Evolutionary conservation across 2,113 vertebrate genomes (phyloP).

Genomic region (Pedetes capensis): DNA sequence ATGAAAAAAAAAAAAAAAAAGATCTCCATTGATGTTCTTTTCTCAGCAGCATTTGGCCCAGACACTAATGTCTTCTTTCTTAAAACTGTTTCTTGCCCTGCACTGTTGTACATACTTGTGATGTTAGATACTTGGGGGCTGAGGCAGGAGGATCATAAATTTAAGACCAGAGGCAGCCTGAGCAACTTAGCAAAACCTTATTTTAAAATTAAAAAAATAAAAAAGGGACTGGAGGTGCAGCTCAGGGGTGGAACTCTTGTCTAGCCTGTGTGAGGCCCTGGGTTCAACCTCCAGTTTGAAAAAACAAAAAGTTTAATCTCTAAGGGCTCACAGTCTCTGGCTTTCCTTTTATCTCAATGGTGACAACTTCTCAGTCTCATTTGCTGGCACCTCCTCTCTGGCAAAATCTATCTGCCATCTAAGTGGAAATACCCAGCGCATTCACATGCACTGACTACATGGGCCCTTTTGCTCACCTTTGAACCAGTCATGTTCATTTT

Average conservation of each 20-base stretch:
- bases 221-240: too few relatives aligned
- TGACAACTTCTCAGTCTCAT: background rate
- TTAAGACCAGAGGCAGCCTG: too few relatives aligned
- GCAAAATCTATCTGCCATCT: background rate
- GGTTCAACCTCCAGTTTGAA: too few relatives aligned
- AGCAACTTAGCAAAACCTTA: too few relatives aligned
- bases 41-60: background rate
- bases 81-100: background rate
- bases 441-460: background rate
- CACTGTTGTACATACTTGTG: too few relatives aligned
- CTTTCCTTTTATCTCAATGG: background rate
- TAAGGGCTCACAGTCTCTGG: background rate
- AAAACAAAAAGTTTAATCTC: too few relatives aligned
- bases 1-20: too few relatives aligned
- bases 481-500: background rate
- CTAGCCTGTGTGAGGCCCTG: too few relatives aligned
- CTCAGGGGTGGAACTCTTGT: too few relatives aligned
- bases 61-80: background rate
- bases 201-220: too few relatives aligned
- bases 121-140: too few relatives aligned
- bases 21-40: background rate
- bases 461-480: background rate
- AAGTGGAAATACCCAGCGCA: background rate
- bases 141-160: too few relatives aligned
- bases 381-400: background rate